These are phyloP conservation scores for Heliocidaris tuberculata DNA, from an alignment of 35 echinoderm and acorn worm genomes.

Conservation along the genomic window DNA sequence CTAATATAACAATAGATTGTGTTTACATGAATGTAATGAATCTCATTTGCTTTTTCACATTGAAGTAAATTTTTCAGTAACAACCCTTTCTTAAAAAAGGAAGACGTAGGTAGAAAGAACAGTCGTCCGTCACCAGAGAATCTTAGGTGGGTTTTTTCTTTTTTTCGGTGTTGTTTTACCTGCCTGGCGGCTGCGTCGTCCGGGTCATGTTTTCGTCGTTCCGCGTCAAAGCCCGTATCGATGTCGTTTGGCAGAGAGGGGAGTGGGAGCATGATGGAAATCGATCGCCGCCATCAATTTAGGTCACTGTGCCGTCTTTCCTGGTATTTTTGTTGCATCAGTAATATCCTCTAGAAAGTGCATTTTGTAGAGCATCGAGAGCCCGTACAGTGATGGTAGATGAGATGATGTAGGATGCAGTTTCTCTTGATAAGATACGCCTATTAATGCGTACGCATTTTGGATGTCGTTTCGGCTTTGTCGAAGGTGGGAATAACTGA, in stretches of 20 bases:
- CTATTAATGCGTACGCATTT: too few species aligned
- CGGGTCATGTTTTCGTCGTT: constrained; percentile 15
- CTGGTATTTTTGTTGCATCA: background rate
- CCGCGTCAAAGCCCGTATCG: constrained; percentile 13
- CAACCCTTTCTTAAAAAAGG: too few species aligned
- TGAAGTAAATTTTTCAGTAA: too few species aligned
- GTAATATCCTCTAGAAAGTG: background rate
- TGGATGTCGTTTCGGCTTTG: too few species aligned
- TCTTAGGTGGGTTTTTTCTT: background rate
- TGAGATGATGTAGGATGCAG: too few species aligned
- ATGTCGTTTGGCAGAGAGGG: background rate
- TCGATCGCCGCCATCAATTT: background rate
- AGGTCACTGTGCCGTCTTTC: constrained; percentile 11
- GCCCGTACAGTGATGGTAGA: background rate
- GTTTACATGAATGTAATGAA: too few species aligned
- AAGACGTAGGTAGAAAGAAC: background rate
- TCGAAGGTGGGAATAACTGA: too few species aligned
- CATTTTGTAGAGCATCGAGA: background rate
- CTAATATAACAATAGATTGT: too few species aligned
- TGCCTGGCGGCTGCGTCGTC: background rate
- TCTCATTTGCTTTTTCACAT: too few species aligned
- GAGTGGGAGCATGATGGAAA: background rate
- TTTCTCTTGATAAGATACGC: too few species aligned
- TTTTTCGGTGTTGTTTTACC: background rate
- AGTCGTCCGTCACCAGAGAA: background rate